Conservation (phyloP, 2,888 invertebrate genomes). For the Hydraecia micacea region DNA sequence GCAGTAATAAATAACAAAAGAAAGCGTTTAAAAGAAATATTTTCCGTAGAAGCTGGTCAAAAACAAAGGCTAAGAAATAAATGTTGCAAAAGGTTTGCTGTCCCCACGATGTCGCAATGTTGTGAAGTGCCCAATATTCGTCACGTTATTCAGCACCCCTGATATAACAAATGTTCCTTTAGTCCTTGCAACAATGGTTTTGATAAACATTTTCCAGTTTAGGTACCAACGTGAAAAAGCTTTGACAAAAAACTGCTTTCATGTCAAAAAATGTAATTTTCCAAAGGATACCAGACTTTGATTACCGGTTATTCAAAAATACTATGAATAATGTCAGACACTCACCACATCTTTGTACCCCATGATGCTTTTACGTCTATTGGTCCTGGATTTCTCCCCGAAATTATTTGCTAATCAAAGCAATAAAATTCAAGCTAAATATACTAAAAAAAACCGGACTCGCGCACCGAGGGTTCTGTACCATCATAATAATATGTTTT, state of each 20-base stretch:
- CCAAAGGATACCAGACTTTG: not conserved
- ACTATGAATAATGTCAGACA: not conserved
- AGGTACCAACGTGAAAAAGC: not conserved
- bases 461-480: too few species aligned
- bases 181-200: not conserved
- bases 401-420: not conserved
- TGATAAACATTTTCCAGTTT: constrained; percentile 4
- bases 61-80: constrained; percentile 13
- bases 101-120: not conserved
- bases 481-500: too few species aligned
- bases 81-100: not conserved
- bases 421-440: not conserved
- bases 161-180: not conserved
- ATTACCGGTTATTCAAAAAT: not conserved
- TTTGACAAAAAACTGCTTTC: not conserved
- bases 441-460: not conserved
- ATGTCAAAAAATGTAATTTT: not conserved
- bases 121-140: not conserved
- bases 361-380: not conserved
- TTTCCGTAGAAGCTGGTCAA: not conserved
- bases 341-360: not conserved
- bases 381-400: not conserved
- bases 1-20: not conserved
- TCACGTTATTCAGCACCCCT: constrained; percentile 5
- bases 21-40: not conserved